A percentile compares a stretch with the other conserved stretches of the same genome.
Conservation (phyloP, 37 sponge, comb jelly and placozoan species). For the Halichondria panicea region DNA sequence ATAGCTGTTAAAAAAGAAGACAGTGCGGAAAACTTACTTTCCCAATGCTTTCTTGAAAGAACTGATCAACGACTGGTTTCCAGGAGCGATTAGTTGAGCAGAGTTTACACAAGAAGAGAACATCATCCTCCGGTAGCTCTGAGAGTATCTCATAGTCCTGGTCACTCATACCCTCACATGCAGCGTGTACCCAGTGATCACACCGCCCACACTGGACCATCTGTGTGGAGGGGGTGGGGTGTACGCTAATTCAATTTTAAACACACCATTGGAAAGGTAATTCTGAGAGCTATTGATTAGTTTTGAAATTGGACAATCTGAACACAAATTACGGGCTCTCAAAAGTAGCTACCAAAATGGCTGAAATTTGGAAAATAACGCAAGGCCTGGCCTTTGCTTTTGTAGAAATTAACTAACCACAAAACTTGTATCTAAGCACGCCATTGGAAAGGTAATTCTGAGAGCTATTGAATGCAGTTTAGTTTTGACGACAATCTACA, state of each 20-base stretch:
- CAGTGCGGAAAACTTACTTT: conserved; percentile 29
- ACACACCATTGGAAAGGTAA: neutral
- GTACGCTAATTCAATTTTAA: neutral
- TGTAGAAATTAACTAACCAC: too few species aligned
- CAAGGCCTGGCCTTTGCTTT: too few species aligned
- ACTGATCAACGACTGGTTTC: conserved; percentile 44
- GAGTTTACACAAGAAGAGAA: conserved; percentile 58
- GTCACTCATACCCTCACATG: conserved; percentile 79
- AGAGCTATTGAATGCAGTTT: too few species aligned
- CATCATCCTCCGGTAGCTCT: conserved; percentile 68
- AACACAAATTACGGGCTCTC: too few species aligned
- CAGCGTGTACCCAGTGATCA: conserved; percentile 86
- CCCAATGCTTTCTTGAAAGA: conserved; percentile 14
- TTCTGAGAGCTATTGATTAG: neutral
- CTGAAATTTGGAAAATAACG: too few species aligned
- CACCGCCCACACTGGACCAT: conserved; percentile 91
- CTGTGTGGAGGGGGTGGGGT: conserved; percentile 15
- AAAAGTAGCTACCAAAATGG: too few species aligned
- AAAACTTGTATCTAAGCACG: neutral
- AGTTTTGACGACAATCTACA: too few species aligned
- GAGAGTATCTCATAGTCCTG: conserved; percentile 75
- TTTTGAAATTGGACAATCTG: too few species aligned
- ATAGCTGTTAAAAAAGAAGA: too few species aligned
- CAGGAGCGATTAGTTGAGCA: conserved; percentile 40
- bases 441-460: neutral